Evolutionary conservation across 2,113 vertebrate species (phyloP).

Genomic region (Xiphorhynchus elegans): DNA sequence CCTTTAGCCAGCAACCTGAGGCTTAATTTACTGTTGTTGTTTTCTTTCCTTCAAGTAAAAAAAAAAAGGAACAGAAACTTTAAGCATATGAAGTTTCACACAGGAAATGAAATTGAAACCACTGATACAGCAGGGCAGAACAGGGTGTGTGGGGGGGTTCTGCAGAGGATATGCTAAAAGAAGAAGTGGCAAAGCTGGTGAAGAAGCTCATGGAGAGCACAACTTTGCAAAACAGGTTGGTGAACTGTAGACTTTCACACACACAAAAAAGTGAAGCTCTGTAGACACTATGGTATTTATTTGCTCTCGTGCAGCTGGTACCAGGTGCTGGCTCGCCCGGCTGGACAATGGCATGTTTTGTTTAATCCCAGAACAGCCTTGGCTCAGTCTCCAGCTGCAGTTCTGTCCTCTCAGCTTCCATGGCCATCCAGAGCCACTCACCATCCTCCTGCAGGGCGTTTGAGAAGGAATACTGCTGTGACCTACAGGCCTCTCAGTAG

Average conservation of each 20-base stretch:
- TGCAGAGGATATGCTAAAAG: neutral
- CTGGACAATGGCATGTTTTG: neutral
- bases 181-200: conserved; percentile 12
- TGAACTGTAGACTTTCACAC: neutral
- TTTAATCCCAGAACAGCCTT: conserved; percentile 1
- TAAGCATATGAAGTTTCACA: neutral
- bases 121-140: neutral
- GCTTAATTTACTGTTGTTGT: neutral
- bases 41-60: neutral
- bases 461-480: neutral
- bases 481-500: neutral
- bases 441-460: neutral
- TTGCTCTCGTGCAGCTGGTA: conserved; percentile 25
- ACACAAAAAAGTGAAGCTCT: neutral
- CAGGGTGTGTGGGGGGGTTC: fast-evolving
- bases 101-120: conserved; percentile 52
- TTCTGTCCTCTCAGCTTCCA: neutral
- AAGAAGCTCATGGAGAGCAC: neutral
- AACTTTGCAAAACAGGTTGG: neutral
- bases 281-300: neutral
- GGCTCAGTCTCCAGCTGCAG: neutral
- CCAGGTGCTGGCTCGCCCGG: conserved; percentile 3
- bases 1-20: neutral
- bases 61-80: conserved; percentile 25
- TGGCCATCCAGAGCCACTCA: neutral